phyloP scores from a whole-genome alignment of 2,888 invertebrate species.

The Hydrotaea diabolus region DNA sequence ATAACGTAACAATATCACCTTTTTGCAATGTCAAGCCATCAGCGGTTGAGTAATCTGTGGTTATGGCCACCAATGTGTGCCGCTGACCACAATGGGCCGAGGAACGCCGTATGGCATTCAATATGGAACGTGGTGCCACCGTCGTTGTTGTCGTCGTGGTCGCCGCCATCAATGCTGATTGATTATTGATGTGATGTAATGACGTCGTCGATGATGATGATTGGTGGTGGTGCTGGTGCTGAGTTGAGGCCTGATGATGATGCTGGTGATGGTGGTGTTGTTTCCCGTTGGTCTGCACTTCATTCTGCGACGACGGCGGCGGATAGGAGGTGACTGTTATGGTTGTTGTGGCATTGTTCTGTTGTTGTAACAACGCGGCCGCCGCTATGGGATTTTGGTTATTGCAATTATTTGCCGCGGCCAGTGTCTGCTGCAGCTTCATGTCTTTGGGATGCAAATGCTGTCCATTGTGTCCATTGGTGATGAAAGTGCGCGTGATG shows the following conservation, averaged over 20 bases:
- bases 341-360: constrained; percentile 52
- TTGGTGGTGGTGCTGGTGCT: constrained; percentile 57
- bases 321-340: constrained; percentile 65
- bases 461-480: constrained; percentile 77
- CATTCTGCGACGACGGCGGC: not conserved
- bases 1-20: constrained; percentile 88
- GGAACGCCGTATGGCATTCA: constrained; percentile 74
- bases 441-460: constrained; percentile 76
- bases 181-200: constrained; percentile 51
- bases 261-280: constrained; percentile 53
- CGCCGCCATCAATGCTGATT: constrained; percentile 73
- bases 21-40: constrained; percentile 85
- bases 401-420: constrained; percentile 57
- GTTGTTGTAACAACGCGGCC: constrained; percentile 53
- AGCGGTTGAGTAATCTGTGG: constrained; percentile 84
- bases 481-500: constrained; percentile 73
- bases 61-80: constrained; percentile 87
- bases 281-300: constrained; percentile 58
- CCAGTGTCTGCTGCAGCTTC: constrained; percentile 59
- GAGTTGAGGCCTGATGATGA: constrained; percentile 32
- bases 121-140: constrained; percentile 69
- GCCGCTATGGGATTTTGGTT: constrained; percentile 57
- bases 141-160: constrained; percentile 75
- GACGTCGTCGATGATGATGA: constrained; percentile 66
- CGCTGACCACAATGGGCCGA: constrained; percentile 81